Evolutionary conservation across 2,888 invertebrate genomes (phyloP), one percentile per base, ranked within the genome.

Genomic region (Hydropsyche betteni): DNA sequence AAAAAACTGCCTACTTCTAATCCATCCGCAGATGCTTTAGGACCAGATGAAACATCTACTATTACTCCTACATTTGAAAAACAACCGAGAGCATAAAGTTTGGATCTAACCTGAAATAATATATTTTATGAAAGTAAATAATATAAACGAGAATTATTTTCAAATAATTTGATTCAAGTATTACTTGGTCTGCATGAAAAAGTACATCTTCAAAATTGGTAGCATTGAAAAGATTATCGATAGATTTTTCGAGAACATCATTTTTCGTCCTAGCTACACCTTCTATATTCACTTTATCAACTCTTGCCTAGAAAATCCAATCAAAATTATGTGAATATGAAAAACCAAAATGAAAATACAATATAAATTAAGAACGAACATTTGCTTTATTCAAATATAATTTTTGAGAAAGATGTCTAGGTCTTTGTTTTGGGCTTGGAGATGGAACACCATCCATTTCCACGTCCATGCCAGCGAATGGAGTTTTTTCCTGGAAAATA

Each of bases 211-310:
- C 92, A 83, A 99, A 96, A 85, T 94, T 95, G 6, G 88, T 88
- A 0, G 95, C 94, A 80, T 91, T 90, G 84, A 98, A 96, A 16
- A 99, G 87, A 7, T 94, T 94, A 75, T 91, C 88, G 0, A 98
- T 91, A 38, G 94, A 93, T 81, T 91, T 90, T 80, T 90, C 88
- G 51, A 98, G 88, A 80, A 97, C 91, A 82, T 98, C 97, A 83
- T 97, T 94, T 84, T 95, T 95, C 0, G 98, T 98, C 77, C 97
- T 88, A 53, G 86, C 87, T 14, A 98, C 84, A 0, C 98, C 98
- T 82, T 95, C 94, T 69, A 98, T 90, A 81, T 94, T 91, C 38
- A 98, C 91, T 80, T 91, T 90, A 83, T 97, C 95, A 1, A 98
- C 96, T 73, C 94, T 89, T 0, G 94, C 95, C 92, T 92, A 82